These are phyloP conservation scores for Bradypus variegatus DNA, from an alignment of 2,797 vertebrate species.

Conservation along the genomic window DNA sequence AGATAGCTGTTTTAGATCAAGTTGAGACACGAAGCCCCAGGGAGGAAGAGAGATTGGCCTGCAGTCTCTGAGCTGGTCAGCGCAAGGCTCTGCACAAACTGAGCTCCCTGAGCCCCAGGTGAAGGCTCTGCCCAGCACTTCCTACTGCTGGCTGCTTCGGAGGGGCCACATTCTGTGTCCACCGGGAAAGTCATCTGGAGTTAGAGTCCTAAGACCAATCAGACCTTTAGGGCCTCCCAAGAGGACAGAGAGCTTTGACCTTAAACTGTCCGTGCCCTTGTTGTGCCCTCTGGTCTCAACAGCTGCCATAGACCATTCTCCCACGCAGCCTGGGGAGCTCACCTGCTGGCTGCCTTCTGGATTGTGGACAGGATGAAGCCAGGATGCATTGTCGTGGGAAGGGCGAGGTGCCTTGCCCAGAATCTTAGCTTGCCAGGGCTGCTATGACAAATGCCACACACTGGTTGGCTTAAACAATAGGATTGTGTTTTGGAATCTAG, in stretches of 20 bases:
- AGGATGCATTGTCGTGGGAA: background rate
- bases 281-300: background rate
- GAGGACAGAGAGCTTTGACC: background rate
- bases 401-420: background rate
- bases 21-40: background rate
- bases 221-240: background rate
- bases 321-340: rapidly evolving
- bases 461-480: no score
- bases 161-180: no score
- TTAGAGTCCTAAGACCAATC: background rate
- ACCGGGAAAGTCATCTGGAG: background rate
- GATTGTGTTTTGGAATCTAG: no score
- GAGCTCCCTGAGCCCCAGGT: background rate
- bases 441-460: no score
- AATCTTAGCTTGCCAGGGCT: no score
- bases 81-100: background rate
- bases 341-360: background rate
- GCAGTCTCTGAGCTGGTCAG: background rate
- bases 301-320: background rate
- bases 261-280: rapidly evolving
- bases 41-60: background rate
- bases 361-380: background rate
- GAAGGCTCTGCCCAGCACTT: rapidly evolving
- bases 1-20: background rate
- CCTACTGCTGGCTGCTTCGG: background rate